phyloP scores from a whole-genome alignment of 2,888 invertebrate genomes.

The Mythimna lalbum region DNA sequence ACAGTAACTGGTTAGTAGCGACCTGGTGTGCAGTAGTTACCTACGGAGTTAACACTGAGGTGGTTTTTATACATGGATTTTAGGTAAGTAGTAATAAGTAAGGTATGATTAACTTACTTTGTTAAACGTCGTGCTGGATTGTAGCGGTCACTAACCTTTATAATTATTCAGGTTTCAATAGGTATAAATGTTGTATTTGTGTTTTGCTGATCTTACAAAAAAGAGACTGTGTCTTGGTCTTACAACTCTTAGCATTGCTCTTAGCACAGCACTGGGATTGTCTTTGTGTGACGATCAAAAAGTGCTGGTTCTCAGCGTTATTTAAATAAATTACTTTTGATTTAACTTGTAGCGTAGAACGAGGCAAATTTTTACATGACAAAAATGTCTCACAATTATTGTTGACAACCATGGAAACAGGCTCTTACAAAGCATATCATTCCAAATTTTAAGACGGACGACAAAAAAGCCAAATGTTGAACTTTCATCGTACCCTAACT shows the following conservation, averaged over 20 bases:
- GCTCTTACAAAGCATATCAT: neutral
- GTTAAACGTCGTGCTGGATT: neutral
- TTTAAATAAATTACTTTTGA: too few relatives aligned
- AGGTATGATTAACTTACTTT: slow-evolving; percentile 10
- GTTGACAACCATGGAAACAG: neutral
- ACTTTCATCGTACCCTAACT: slow-evolving; percentile 38
- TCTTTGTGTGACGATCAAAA: too few relatives aligned
- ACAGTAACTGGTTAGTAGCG: slow-evolving; percentile 16
- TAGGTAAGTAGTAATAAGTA: neutral
- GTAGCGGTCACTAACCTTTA: slow-evolving; percentile 1
- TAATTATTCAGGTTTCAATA: slow-evolving; percentile 14
- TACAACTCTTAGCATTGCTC: neutral
- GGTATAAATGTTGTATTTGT: neutral
- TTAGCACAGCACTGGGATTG: too few relatives aligned
- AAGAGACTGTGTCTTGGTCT: neutral
- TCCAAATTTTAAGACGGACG: neutral
- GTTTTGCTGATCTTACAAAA: neutral
- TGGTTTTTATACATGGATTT: neutral
- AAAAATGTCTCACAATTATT: too few relatives aligned
- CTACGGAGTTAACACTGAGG: slow-evolving; percentile 10
- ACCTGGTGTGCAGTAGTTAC: neutral
- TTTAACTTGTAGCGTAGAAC: too few relatives aligned
- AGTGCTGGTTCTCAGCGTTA: too few relatives aligned
- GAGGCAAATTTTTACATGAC: too few relatives aligned
- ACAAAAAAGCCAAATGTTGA: slow-evolving; percentile 1